Conservation (phyloP, 2,113 vertebrate species). For the Ameiurus melas region DNA sequence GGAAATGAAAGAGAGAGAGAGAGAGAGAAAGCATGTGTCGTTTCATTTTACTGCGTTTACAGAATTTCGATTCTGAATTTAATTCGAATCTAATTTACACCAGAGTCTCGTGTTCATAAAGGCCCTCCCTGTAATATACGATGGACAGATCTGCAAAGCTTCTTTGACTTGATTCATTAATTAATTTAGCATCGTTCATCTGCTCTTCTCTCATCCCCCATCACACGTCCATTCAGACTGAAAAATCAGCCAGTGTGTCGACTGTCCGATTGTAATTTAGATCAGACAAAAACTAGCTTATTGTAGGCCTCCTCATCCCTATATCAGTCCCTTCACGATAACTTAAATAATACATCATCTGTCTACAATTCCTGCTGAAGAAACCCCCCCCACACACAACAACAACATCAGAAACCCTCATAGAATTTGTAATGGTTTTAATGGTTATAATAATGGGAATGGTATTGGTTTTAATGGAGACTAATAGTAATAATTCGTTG, state of each 20-base stretch:
- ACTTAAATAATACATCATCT: background rate
- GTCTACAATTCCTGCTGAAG: no score
- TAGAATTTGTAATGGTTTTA: no score
- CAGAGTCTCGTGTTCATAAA: background rate
- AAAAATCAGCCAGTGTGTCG: background rate
- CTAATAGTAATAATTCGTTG: no score
- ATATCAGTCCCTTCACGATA: background rate
- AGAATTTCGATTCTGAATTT: background rate
- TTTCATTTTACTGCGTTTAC: background rate
- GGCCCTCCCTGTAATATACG: background rate
- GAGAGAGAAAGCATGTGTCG: background rate
- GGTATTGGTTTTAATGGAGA: no score
- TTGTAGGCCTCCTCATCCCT: background rate
- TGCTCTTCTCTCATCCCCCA: background rate
- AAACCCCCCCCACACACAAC: no score
- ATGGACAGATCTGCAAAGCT: background rate
- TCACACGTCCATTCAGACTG: background rate
- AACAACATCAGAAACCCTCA: no score
- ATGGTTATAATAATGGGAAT: no score
- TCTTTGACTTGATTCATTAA: conserved; percentile 23
- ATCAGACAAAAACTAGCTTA: background rate
- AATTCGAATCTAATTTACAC: background rate
- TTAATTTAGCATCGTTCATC: conserved; percentile 5
- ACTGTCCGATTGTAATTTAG: background rate
- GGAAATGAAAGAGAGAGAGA: background rate